These are phyloP conservation scores for Microctonus hyperodae DNA, from an alignment of 2,888 invertebrate genomes.

Conservation along the genomic window DNA sequence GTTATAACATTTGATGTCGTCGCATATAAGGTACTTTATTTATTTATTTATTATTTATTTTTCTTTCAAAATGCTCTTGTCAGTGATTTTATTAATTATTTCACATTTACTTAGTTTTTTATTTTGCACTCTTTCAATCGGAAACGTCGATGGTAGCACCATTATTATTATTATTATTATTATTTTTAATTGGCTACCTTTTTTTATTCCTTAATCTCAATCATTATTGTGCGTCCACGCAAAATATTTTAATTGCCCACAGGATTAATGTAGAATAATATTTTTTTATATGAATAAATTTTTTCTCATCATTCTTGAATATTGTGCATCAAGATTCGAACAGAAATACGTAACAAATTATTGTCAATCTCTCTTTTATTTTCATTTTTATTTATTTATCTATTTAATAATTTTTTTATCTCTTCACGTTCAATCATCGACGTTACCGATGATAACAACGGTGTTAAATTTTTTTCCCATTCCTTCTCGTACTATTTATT, in stretches of 20 bases:
- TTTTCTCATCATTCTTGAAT: conserved; percentile 27
- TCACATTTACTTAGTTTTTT: too few species aligned
- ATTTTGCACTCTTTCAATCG: too few species aligned
- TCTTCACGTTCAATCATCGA: conserved; percentile 33
- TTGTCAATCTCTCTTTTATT: conserved; percentile 47
- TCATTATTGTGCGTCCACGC: not conserved
- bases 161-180: too few species aligned
- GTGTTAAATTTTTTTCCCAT: conserved; percentile 13
- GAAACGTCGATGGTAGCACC: conserved; percentile 19
- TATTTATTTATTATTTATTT: conserved; percentile 1
- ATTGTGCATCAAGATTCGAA: conserved; percentile 37
- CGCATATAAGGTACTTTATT: too few species aligned
- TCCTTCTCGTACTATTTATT: not conserved
- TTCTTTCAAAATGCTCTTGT: not conserved
- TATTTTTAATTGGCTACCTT: not conserved
- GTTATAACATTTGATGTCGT: conserved; percentile 3
- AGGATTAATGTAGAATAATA: not conserved
- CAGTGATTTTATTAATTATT: too few species aligned
- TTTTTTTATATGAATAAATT: conserved; percentile 35
- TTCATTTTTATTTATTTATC: conserved; percentile 24
- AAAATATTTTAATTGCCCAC: not conserved
- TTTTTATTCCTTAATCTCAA: not conserved
- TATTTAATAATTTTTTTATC: too few species aligned
- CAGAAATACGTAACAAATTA: conserved; percentile 48
- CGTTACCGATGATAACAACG: conserved; percentile 42